A percentile compares a stretch with the other conserved stretches of the same genome.
phyloP scores from a whole-genome alignment of 2,113 vertebrate genomes.

The Microcebus lehilahytsara region DNA sequence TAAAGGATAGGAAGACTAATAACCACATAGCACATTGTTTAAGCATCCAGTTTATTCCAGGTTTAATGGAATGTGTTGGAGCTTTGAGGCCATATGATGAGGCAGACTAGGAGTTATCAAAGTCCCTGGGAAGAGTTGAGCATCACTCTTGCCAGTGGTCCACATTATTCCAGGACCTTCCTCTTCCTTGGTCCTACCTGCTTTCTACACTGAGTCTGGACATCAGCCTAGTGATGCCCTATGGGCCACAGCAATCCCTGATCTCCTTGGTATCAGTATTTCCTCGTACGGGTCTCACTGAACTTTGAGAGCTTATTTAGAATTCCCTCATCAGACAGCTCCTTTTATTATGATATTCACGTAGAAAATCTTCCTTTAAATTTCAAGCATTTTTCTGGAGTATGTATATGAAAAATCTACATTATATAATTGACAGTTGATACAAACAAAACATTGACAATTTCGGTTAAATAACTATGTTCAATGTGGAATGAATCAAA shows the following conservation, averaged over 20 bases:
- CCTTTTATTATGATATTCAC: not conserved
- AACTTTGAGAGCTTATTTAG: not conserved
- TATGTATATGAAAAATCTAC: not conserved
- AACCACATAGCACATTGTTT: not conserved
- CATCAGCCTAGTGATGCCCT: not conserved
- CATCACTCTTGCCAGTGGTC: no score
- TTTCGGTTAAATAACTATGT: not conserved
- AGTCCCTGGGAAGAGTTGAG: no score
- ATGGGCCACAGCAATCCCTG: not conserved
- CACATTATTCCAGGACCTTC: no score
- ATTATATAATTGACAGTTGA: not conserved
- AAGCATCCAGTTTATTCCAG: no score
- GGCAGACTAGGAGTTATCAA: no score
- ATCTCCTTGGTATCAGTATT: not conserved
- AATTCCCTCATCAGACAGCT: not conserved
- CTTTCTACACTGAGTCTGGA: not conserved
- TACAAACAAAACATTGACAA: not conserved
- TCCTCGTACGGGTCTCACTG: not conserved
- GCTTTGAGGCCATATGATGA: no score
- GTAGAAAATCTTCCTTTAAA: no score
- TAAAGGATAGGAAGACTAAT: no score
- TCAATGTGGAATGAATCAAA: not conserved
- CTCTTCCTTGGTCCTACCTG: no score
- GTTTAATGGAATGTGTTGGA: no score
- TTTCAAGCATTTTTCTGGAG: not conserved